Evolutionary conservation across 2,113 vertebrate genomes (phyloP).

Genomic region (Planiliza haematocheilus): DNA sequence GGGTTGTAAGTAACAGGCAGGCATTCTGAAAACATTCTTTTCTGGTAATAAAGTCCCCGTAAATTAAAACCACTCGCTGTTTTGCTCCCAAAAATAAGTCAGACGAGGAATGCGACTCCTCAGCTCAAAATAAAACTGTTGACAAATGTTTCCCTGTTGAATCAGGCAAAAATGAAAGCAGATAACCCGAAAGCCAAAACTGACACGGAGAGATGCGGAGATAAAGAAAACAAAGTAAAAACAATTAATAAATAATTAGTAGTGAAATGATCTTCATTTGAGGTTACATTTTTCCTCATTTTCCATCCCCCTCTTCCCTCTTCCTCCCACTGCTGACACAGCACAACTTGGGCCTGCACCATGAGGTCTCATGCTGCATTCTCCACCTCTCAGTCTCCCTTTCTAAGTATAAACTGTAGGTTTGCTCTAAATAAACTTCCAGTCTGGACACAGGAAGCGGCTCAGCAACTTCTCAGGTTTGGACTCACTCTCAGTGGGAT

Average conservation of each 20-base stretch:
- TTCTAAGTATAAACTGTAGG: slow-evolving; percentile 35
- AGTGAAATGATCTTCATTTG: slow-evolving; percentile 14
- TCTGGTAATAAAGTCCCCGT: slow-evolving; percentile 72
- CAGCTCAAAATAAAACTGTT: slow-evolving; percentile 59
- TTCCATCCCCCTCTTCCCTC: slow-evolving; percentile 21
- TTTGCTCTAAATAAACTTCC: slow-evolving; percentile 65
- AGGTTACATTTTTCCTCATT: slow-evolving; percentile 32
- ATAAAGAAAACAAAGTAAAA: neutral
- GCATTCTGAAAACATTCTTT: slow-evolving; percentile 75
- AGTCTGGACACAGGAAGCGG: slow-evolving; percentile 65
- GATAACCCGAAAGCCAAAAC: slow-evolving; percentile 27
- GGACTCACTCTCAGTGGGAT: slow-evolving; percentile 47
- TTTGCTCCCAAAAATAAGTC: slow-evolving; percentile 68
- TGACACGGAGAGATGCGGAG: neutral
- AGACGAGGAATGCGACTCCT: slow-evolving; percentile 60
- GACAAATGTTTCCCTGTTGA: slow-evolving; percentile 45
- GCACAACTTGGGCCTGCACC: slow-evolving; percentile 41
- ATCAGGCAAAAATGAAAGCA: slow-evolving; percentile 30
- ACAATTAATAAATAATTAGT: neutral
- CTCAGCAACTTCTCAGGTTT: slow-evolving; percentile 68
- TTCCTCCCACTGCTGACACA: slow-evolving; percentile 69
- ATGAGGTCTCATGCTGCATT: slow-evolving; percentile 18
- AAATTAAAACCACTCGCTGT: slow-evolving; percentile 80
- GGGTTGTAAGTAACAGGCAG: slow-evolving; percentile 64
- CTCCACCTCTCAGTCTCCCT: slow-evolving; percentile 26